Evolutionary conservation across 1,140 invertebrate species (phyloP), one percentile per base, ranked within the genome.

Genomic region (Pomacea maculata): DNA sequence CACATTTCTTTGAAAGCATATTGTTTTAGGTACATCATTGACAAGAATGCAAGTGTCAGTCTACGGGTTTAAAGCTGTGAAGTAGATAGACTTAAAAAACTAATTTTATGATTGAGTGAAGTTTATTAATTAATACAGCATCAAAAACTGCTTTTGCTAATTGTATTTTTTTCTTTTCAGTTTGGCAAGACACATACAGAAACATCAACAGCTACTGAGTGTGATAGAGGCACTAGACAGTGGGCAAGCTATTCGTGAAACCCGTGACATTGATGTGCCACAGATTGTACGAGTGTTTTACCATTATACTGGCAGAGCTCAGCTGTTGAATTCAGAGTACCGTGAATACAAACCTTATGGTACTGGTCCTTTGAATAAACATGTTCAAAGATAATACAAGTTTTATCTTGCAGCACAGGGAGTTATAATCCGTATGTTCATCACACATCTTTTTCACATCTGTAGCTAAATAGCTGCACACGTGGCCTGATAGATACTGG

Each of bases 261-360:
- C 88, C 5, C 80, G 91, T 65, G 91, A 91, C 83, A 88, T 88
- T 78, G 92, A 92, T 83, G 85, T 92, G 45, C 92, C 92, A 10
- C 86, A 87, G 65, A 87, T 90, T 15, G 87, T 92, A 14, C 84
- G 92, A 54, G 90, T 91, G 78, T 89, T 93, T 72, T 92, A 93
- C 81, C 90, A 93, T 83, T 88, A 92, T 87, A 92, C 92, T 75
- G 92, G 92, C 45, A 92, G 92, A 92, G 92, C 92, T 34, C 88
- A 92, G 80, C 83, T 92, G n/a, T 87, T 88, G 80, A 89, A 91
- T n/a, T 86, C 88, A 45, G 90, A 93, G 82, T 90, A 92, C 86
- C 83, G 75, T 54, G 87, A 87, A 34, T 93, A 90, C 90, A 90
- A 91, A 81, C 86, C 91, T 82, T 80, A 91, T 81, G 92, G 92